Conservation (phyloP, 2,797 vertebrate genomes). For the Microcaecilia unicolor region DNA sequence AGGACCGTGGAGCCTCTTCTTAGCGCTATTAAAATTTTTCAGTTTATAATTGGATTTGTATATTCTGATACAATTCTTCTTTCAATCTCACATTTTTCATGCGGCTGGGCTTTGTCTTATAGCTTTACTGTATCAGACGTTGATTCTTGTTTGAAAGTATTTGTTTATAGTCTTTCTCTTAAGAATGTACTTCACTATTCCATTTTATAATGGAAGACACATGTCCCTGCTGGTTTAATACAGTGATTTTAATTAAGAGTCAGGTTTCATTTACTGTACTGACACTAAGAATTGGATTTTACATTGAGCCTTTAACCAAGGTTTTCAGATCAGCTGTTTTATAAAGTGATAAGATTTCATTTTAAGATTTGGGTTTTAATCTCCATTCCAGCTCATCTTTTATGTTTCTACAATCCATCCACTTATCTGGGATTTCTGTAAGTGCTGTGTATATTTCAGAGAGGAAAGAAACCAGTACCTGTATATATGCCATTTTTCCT, state of each 20-base stretch:
- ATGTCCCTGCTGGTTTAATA: constrained; percentile 60
- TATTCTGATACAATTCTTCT: too few relatives aligned
- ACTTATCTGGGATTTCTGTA: constrained; percentile 3
- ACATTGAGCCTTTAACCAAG: constrained; percentile 13
- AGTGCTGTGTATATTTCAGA: too few relatives aligned
- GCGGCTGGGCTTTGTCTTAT: constrained; percentile 47
- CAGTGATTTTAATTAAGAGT: constrained; percentile 44
- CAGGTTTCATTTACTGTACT: constrained; percentile 27
- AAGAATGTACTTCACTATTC: constrained; percentile 60
- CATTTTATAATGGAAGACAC: constrained; percentile 61
- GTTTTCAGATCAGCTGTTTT: not conserved
- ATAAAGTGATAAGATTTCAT: not conserved
- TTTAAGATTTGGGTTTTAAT: constrained; percentile 1
- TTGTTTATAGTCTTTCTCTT: constrained; percentile 57
- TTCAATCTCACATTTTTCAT: too few relatives aligned
- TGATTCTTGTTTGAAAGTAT: constrained; percentile 58
- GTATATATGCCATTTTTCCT: too few relatives aligned
- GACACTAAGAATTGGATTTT: constrained; percentile 16
- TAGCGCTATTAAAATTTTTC: too few relatives aligned
- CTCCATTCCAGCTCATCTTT: not conserved
- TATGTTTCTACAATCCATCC: not conserved
- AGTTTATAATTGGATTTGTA: too few relatives aligned
- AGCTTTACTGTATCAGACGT: constrained; percentile 57
- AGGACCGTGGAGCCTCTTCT: too few relatives aligned
- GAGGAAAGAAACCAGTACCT: too few relatives aligned